A percentile compares a stretch with the other conserved stretches of the same genome.
phyloP scores from a whole-genome alignment of 2,113 vertebrate species.

The Anser cygnoides region DNA sequence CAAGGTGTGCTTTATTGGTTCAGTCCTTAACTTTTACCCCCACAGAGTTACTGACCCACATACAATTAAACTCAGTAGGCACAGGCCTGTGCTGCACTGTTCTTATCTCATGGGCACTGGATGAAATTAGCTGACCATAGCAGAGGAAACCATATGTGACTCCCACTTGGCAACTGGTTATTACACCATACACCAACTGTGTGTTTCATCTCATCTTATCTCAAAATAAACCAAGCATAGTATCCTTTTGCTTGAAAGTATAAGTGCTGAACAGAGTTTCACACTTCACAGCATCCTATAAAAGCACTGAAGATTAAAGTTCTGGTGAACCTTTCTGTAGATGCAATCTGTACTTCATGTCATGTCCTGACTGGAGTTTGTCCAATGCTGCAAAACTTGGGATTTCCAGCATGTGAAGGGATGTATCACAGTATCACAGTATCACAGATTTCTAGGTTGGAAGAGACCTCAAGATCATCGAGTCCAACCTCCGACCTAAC shows the following conservation, averaged over 20 bases:
- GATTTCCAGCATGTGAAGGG: background rate
- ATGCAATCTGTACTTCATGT: background rate
- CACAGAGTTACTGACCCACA: background rate
- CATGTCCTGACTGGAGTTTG: background rate
- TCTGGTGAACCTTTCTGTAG: fast-evolving
- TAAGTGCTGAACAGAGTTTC: background rate
- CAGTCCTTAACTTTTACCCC: too few relatives aligned
- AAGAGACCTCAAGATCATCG: too few relatives aligned
- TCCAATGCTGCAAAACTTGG: background rate
- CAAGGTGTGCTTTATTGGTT: too few relatives aligned
- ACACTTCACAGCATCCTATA: background rate
- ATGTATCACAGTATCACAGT: background rate
- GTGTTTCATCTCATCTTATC: background rate
- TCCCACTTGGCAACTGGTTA: background rate
- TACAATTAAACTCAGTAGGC: background rate
- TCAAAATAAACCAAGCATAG: background rate
- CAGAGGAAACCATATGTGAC: background rate
- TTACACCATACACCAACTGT: background rate
- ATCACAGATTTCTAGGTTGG: too few relatives aligned
- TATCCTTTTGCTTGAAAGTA: background rate
- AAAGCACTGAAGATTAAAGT: background rate
- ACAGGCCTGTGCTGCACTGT: background rate
- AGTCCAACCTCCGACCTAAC: too few relatives aligned
- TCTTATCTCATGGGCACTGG: background rate
- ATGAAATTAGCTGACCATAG: background rate